Evolutionary conservation across 2,113 vertebrate species (phyloP).

Genomic region (Riparia riparia): DNA sequence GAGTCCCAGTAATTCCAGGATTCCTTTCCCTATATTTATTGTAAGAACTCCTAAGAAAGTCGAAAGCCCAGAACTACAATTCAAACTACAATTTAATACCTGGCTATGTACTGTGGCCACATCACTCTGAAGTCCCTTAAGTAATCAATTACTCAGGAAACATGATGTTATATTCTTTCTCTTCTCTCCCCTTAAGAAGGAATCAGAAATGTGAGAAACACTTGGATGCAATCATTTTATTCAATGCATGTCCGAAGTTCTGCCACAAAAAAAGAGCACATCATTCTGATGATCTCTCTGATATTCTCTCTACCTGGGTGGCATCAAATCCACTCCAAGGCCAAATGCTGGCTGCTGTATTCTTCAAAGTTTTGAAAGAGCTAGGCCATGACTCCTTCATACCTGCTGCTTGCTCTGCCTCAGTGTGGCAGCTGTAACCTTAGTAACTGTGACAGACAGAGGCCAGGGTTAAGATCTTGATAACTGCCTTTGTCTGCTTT

Average conservation of each 20-base stretch:
- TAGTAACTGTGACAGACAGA: not conserved
- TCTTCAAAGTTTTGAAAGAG: not conserved
- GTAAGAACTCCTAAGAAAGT: not conserved
- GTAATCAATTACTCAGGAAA: not conserved
- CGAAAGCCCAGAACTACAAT: not conserved
- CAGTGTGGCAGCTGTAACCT: not conserved
- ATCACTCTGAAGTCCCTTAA: not conserved
- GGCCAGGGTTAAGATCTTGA: not conserved
- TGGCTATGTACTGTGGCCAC: not conserved
- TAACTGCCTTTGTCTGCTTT: not conserved
- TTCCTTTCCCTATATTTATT: not conserved
- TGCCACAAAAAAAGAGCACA: not conserved
- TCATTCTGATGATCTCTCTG: not conserved
- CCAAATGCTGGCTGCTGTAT: not conserved
- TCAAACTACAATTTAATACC: not conserved
- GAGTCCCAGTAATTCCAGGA: not conserved
- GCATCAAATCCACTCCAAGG: not conserved
- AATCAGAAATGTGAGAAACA: not conserved
- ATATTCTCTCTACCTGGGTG: not conserved
- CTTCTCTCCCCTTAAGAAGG: not conserved
- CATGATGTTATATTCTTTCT: not conserved
- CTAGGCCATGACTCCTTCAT: not conserved
- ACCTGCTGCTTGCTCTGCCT: conserved; percentile 16
- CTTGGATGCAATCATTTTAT: not conserved
- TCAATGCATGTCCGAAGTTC: not conserved